These are phyloP conservation scores for Mirza zaza DNA, from an alignment of 2,113 vertebrate genomes.

Conservation along the genomic window DNA sequence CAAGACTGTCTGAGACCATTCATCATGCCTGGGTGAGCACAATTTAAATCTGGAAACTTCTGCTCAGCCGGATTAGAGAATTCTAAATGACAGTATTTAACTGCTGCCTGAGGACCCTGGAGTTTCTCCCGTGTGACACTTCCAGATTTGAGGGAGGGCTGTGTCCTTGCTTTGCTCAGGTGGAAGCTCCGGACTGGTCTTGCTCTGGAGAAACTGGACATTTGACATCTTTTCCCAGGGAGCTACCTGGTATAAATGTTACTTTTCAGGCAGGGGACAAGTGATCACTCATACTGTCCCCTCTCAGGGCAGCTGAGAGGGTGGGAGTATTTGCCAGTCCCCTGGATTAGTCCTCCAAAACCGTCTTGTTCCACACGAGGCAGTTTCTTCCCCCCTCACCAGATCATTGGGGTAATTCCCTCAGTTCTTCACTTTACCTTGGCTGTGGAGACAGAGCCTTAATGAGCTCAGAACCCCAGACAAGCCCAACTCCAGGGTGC, in stretches of 20 bases:
- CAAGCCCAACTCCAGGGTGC: not conserved
- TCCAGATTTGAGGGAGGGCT: not conserved
- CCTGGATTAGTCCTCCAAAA: not conserved
- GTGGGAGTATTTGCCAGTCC: not conserved
- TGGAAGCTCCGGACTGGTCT: not conserved
- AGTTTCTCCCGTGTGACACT: not conserved
- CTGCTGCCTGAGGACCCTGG: conserved; percentile 31
- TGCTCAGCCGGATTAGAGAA: conserved; percentile 61
- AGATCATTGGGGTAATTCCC: not conserved
- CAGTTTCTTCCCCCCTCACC: not conserved
- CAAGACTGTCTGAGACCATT: conserved; percentile 56
- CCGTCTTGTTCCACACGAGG: not conserved
- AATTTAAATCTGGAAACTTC: conserved; percentile 70
- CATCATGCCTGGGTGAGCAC: conserved; percentile 63
- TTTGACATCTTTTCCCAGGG: not conserved
- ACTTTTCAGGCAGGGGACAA: not conserved
- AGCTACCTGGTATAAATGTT: not conserved
- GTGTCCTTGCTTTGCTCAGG: not conserved
- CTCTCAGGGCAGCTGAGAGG: not conserved
- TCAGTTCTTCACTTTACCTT: not conserved
- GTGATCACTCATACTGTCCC: too few relatives aligned
- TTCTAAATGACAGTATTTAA: conserved; percentile 60
- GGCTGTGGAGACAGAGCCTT: not conserved
- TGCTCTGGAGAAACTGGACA: not conserved
- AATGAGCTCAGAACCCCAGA: not conserved